Base-by-base conservation (phyloP, 1,140 invertebrate species). In the Leptinotarsa texana region DNA sequence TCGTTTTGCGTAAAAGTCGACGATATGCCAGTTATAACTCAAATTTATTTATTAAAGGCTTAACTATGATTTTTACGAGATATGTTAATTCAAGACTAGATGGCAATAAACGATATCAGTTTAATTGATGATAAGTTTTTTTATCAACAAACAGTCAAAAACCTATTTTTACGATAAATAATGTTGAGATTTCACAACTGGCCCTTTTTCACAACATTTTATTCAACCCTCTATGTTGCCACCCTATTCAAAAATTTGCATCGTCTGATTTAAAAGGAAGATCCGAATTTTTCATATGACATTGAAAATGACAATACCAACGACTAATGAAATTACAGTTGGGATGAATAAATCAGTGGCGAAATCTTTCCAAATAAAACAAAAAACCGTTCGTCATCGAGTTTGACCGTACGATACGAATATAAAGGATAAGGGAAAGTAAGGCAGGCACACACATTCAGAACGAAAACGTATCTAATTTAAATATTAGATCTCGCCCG, bases 401-500 rank as follows among this genome's bases (percentile, higher is more conserved):
- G 51, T 33, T 62, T 62, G 57, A 57, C 69, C 69, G 48, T 71
- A 62, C 69, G 49, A 61, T 61, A 42, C 69, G 69, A 62, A 71
- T 71, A 62, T 61, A 71, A 63, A 27, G 68, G 68, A 49, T 65
- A 69, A 61, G 61, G 57, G 68, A 75, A 75, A 75, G 47, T 69
- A 75, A 72, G 51, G 65, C 73, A 63, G 63, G 21, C 71, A 73
- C 57, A 73, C 71, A 74, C 48, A 69, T 62, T 48, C 74, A 72
- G 24, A 75, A 61, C 51, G 62, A 67, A 65, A 75, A 69, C 69
- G 62, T 75, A 73, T 68, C 74, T 75, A 75, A 75, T 75, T 75
- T 75, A 72, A 75, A 75, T 75, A 75, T 75, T 75, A 75, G 74
- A 75, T 75, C 74, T 75, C 69, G 71, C 69, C 27, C 74, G 74